Evolutionary conservation across 2,888 invertebrate genomes (phyloP).

Genomic region (Nephrotoma appendiculata): DNA sequence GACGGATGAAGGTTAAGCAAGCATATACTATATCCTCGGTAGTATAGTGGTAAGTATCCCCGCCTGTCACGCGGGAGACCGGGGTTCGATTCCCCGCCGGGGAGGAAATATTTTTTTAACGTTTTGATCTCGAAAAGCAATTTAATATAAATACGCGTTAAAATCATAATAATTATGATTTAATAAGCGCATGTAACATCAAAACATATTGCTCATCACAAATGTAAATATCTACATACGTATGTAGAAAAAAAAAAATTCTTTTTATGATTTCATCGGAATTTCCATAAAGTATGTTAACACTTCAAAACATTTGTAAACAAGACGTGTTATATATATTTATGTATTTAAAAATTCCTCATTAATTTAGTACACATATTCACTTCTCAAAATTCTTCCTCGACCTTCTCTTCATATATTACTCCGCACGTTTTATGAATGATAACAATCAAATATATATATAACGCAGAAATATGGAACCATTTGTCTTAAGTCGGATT

Average conservation of each 20-base stretch:
- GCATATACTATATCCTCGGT: background rate
- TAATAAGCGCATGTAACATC: background rate
- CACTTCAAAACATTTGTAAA: background rate
- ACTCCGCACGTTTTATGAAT: background rate
- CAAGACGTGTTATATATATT: background rate
- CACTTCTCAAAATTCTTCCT: background rate
- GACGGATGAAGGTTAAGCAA: too few relatives aligned
- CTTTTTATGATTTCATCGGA: background rate
- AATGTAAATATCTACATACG: background rate
- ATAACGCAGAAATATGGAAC: background rate
- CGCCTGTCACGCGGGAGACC: slow-evolving; percentile 8
- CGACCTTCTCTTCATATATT: background rate
- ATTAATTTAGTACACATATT: background rate
- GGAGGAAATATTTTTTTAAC: background rate
- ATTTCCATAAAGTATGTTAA: background rate
- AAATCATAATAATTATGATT: background rate
- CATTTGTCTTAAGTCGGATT: background rate
- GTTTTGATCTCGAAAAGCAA: background rate
- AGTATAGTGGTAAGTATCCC: slow-evolving; percentile 7
- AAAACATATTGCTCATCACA: background rate
- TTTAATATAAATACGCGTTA: too few relatives aligned
- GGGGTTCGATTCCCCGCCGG: slow-evolving; percentile 8
- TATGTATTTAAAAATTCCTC: background rate
- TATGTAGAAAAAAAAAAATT: background rate
- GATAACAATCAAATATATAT: background rate